Evolutionary conservation across 2,797 vertebrate genomes (phyloP), one percentile per base, ranked within the genome.

Genomic region (Coilia nasus): DNA sequence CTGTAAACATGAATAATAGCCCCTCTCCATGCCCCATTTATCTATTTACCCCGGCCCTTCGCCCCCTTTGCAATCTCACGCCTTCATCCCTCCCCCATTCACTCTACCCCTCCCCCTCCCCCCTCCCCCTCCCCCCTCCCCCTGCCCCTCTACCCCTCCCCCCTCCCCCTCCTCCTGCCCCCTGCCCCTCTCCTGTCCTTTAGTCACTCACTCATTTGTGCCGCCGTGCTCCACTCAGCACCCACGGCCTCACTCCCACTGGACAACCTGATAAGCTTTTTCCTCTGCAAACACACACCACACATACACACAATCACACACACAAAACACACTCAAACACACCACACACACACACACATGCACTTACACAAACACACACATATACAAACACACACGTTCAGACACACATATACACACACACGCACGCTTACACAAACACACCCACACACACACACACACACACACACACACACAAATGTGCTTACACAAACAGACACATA

Each of bases 1-100:
- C 85, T 86, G 87, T 84, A 88, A 92, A 90, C 64, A 83, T 82
- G 83, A 92, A 64, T 88, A 82, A 90, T 89, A 46, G 47, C 81
- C 89, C 83, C 54, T 10, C 81, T 87, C 81, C 23, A 46, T 21
- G 84, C 81, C 83, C 82, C 84, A 85, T 88, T 92, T 86, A 80
- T 92, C 78, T 84, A 50, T 89, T 86, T 83, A 67, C 80, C 88
- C 46, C 64, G 11, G 21, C 31, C 81, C 59, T 19, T 14, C 9
- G 62, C 71, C 75, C 7, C n/a, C 60, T 31, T 9, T 31, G 67
- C 81, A 89, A 85, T 81, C 67, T 83, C n/a, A 62, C 78, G 25
- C 62, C 12, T 21, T 12, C 50, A 62, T 17, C 44, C n/a, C 62
- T 47, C 82, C 41, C 35, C 2, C 80, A 19, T 28, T 82, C 59